Percentiles rank a stretch among this genome's conserved stretches.
Evolutionary conservation across 2,888 invertebrate species (phyloP).

Genomic region (Disparrhopalites patrizii): DNA sequence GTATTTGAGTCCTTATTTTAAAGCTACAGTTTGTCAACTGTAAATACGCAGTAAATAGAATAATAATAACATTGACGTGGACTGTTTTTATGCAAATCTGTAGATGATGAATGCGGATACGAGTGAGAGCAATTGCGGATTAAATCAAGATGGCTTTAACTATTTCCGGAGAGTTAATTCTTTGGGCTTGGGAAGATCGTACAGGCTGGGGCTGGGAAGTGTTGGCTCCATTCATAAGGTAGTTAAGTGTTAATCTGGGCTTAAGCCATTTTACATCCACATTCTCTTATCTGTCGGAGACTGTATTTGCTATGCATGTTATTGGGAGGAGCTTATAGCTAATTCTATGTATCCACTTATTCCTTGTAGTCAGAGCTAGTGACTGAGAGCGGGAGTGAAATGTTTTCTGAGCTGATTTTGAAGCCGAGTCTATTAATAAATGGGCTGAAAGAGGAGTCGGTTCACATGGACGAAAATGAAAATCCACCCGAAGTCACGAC

Average conservation of each 20-base stretch:
- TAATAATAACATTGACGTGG: too few species aligned
- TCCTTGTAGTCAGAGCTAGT: background rate
- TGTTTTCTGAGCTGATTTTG: conserved; percentile 32
- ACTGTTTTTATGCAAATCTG: background rate
- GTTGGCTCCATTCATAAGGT: conserved; percentile 1
- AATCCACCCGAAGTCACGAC: background rate
- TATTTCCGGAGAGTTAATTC: conserved; percentile 26
- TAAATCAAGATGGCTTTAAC: conserved; percentile 18
- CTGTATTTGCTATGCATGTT: too few species aligned
- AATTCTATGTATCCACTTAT: too few species aligned
- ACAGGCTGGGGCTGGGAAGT: background rate
- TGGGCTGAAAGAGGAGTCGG: conserved; percentile 26
- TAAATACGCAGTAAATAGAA: too few species aligned
- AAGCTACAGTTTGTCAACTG: too few species aligned
- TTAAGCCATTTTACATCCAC: too few species aligned
- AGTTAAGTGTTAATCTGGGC: too few species aligned
- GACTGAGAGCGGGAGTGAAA: conserved; percentile 22
- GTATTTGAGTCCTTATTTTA: too few species aligned
- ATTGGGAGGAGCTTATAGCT: too few species aligned
- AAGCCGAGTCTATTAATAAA: conserved; percentile 24
- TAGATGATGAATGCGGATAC: conserved; percentile 29
- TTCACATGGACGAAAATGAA: too few species aligned
- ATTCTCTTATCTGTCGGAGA: too few species aligned
- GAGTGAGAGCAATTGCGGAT: background rate
- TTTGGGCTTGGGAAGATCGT: too few species aligned